A percentile compares a stretch with the other conserved stretches of the same genome.
phyloP scores from a whole-genome alignment of 2,888 invertebrate genomes.

The Pycnomerus fuliginosus region DNA sequence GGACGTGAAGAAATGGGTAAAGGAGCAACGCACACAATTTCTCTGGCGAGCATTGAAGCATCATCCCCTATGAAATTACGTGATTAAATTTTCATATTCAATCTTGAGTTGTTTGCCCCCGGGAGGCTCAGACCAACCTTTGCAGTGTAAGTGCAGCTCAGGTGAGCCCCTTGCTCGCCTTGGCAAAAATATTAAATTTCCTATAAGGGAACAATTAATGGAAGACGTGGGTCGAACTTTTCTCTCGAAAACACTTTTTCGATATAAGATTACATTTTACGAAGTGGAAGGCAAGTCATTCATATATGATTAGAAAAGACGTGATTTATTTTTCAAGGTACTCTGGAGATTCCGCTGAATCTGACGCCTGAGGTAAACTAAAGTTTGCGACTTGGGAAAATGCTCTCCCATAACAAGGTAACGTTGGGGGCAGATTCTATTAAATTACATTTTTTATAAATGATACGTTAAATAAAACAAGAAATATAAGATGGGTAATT shows the following conservation, averaged over 20 bases:
- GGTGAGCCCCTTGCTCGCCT: conserved; percentile 12
- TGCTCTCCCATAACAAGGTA: conserved; percentile 33
- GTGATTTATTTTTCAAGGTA: conserved; percentile 34
- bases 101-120: conserved; percentile 69
- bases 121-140: conserved; percentile 51
- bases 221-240: background rate
- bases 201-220: conserved; percentile 10
- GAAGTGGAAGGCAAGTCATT: conserved; percentile 29
- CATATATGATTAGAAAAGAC: conserved; percentile 35
- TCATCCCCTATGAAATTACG: conserved; percentile 67
- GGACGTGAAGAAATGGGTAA: too few relatives aligned
- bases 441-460: conserved; percentile 36
- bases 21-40: too few relatives aligned
- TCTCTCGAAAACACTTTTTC: conserved; percentile 6
- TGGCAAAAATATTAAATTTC: conserved; percentile 9
- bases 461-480: conserved; percentile 31
- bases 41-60: too few relatives aligned
- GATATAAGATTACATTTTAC: conserved; percentile 16
- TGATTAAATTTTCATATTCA: conserved; percentile 80
- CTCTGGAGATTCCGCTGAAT: conserved; percentile 28
- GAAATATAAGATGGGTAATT: conserved; percentile 30
- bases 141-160: conserved; percentile 24
- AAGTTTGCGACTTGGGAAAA: conserved; percentile 34
- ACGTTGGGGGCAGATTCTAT: conserved; percentile 33
- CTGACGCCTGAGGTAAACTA: conserved; percentile 33